Conservation (phyloP, 1,140 invertebrate species). For the Drosophila mojavensis region DNA sequence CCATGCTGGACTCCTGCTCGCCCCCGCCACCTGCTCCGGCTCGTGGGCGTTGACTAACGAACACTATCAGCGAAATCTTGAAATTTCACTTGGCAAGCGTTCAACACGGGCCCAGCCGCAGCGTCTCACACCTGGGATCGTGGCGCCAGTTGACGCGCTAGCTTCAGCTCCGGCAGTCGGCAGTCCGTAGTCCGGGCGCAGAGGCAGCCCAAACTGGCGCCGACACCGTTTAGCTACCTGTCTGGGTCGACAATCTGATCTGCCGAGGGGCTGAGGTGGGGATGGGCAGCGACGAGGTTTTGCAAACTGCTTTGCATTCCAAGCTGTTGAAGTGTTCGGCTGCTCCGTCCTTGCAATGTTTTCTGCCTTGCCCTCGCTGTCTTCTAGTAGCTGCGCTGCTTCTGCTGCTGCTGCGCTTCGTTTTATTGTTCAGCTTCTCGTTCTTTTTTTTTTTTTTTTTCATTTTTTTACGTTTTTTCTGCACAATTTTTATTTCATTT, state of each 20-base stretch:
- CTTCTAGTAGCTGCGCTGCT: neutral
- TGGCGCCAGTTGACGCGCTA: slow-evolving; percentile 39
- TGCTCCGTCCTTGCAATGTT: slow-evolving; percentile 27
- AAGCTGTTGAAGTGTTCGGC: slow-evolving; percentile 54
- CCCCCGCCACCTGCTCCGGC: neutral
- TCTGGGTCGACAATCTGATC: slow-evolving; percentile 29
- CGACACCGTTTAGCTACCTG: slow-evolving; percentile 58
- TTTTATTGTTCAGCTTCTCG: slow-evolving; percentile 4
- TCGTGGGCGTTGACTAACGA: slow-evolving; percentile 64
- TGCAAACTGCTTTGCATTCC: slow-evolving; percentile 74
- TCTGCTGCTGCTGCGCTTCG: neutral
- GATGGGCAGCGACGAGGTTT: neutral
- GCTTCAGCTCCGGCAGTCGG: too few relatives aligned
- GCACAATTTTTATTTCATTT: slow-evolving; percentile 61
- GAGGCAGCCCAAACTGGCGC: slow-evolving; percentile 17
- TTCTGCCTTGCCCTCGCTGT: slow-evolving; percentile 21
- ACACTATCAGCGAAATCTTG: slow-evolving; percentile 70
- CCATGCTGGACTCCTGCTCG: slow-evolving; percentile 19
- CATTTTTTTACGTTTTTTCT: neutral
- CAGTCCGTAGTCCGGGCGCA: too few relatives aligned
- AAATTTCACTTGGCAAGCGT: slow-evolving; percentile 73
- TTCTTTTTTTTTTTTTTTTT: slow-evolving; percentile 5
- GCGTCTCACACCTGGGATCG: slow-evolving; percentile 13
- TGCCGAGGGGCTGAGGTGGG: neutral
- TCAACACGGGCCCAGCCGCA: slow-evolving; percentile 46